A percentile compares a stretch with the other conserved stretches of the same genome.
Conservation (phyloP, 2,113 vertebrate species). For the Xiphophorus couchianus region DNA sequence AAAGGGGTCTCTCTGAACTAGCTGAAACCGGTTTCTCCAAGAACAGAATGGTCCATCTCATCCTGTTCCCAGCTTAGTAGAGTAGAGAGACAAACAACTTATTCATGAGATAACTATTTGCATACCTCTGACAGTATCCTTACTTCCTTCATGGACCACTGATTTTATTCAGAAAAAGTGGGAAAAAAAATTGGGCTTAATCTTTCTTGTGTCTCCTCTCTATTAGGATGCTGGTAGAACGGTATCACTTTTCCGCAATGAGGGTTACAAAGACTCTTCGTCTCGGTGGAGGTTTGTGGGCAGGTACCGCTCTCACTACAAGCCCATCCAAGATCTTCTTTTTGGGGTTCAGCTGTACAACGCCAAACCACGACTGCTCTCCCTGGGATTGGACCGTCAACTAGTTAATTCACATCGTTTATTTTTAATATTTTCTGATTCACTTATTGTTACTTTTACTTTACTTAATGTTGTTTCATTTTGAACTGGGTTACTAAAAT, state of each 20-base stretch:
- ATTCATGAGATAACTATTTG: no score
- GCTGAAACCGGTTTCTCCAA: no score
- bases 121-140: no score
- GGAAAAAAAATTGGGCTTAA: not conserved
- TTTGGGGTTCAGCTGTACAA: conserved; percentile 88
- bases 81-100: no score
- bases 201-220: conserved; percentile 5
- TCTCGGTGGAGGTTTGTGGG: conserved; percentile 84
- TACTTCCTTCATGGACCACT: no score
- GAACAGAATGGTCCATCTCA: no score
- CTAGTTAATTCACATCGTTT: conserved; percentile 78
- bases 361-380: conserved; percentile 85
- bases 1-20: no score
- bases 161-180: not conserved
- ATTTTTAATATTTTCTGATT: not conserved
- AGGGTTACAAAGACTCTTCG: conserved; percentile 13
- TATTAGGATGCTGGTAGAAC: conserved; percentile 84
- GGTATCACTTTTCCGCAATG: conserved; percentile 82
- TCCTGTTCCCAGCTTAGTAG: no score
- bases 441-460: not conserved
- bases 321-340: conserved; percentile 85
- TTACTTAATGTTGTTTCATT: not conserved
- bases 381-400: conserved; percentile 86
- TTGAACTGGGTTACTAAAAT: no score
- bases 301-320: conserved; percentile 87